Evolutionary conservation across 2,888 invertebrate species (phyloP).

Genomic region (Drosophila ezoana): DNA sequence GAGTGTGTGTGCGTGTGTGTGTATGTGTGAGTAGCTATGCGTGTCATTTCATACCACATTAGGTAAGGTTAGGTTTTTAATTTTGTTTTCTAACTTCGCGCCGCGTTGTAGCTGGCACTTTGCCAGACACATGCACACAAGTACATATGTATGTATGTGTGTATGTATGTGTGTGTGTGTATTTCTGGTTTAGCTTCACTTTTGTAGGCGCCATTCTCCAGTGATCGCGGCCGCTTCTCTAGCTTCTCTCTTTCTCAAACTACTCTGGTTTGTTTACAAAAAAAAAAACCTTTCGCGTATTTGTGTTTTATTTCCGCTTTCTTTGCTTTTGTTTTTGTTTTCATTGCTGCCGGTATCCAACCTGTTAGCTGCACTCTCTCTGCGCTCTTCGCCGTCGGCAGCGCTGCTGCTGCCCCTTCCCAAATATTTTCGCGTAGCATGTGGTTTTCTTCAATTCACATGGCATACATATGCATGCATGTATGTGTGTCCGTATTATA

Average conservation of each 20-base stretch:
- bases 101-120: conserved; percentile 41
- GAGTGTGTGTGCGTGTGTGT: conserved; percentile 22
- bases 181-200: conserved; percentile 40
- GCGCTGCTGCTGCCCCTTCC: neutral
- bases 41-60: conserved; percentile 75
- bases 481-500: too few relatives aligned
- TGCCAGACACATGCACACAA: conserved; percentile 16
- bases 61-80: conserved; percentile 82
- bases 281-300: conserved; percentile 51
- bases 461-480: conserved; percentile 32
- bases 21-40: conserved; percentile 31
- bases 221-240: conserved; percentile 26
- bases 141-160: neutral
- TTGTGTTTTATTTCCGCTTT: conserved; percentile 67
- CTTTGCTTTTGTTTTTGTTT: conserved; percentile 47
- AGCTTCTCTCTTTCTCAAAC: conserved; percentile 15
- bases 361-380: conserved; percentile 58
- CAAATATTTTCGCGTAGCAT: conserved; percentile 71
- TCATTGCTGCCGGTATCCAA: conserved; percentile 38
- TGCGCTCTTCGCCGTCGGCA: conserved; percentile 17
- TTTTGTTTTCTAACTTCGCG: conserved; percentile 66
- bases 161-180: neutral
- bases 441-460: conserved; percentile 74
- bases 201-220: conserved; percentile 24
- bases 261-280: conserved; percentile 69